phyloP scores from a whole-genome alignment of 2,113 vertebrate species.

The Lycocorax pyrrhopterus region DNA sequence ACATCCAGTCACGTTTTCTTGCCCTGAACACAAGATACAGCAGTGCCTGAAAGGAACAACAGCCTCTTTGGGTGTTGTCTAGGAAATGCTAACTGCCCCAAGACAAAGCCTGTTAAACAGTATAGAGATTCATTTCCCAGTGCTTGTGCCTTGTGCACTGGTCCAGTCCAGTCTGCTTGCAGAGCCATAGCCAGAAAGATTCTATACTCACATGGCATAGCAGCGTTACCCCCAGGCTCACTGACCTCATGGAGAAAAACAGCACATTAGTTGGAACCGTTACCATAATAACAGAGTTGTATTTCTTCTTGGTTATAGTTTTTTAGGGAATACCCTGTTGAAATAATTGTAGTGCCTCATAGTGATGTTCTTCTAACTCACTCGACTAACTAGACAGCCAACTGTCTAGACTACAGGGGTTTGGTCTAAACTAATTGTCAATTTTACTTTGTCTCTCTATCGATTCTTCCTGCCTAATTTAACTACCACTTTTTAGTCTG shows the following conservation, averaged over 20 bases:
- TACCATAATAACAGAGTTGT: background rate
- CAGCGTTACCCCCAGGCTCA: background rate
- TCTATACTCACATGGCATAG: background rate
- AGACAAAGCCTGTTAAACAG: background rate
- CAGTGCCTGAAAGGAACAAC: background rate
- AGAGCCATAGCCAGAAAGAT: background rate
- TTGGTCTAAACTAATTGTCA: background rate
- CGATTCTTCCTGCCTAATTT: background rate
- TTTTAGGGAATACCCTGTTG: background rate
- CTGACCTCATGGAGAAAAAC: background rate
- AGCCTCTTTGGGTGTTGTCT: background rate
- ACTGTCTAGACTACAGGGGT: background rate
- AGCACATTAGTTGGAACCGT: accelerated
- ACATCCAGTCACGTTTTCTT: background rate
- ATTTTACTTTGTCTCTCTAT: background rate
- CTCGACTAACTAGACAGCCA: background rate
- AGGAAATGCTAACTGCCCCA: background rate
- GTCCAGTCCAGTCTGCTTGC: background rate
- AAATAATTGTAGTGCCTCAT: background rate
- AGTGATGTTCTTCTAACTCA: background rate
- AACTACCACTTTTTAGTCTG: background rate
- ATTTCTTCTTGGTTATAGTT: background rate
- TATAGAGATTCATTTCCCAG: background rate
- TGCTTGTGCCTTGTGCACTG: background rate
- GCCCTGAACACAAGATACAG: background rate